Evolutionary conservation across 1,140 invertebrate genomes (phyloP).

Genomic region (Leptopilina boulardi): DNA sequence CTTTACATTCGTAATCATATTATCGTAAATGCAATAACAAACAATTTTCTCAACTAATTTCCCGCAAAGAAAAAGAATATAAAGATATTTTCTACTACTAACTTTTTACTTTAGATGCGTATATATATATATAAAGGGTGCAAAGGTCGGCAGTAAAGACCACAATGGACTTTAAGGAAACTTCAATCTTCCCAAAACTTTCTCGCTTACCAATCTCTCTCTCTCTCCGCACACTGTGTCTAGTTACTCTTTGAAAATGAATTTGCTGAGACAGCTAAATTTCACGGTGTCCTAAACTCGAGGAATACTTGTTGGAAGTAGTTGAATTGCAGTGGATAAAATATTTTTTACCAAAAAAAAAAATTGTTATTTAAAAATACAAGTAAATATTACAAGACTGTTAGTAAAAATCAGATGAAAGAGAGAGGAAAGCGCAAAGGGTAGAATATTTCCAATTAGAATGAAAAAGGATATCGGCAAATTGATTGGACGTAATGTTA

Average conservation of each 20-base stretch:
- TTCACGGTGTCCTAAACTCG: neutral
- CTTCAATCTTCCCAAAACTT: neutral
- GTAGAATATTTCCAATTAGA: neutral
- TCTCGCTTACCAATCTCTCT: constrained; percentile 13
- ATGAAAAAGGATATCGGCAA: constrained; percentile 8
- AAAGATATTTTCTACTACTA: too few relatives aligned
- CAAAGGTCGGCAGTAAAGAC: neutral
- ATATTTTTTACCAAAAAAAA: neutral
- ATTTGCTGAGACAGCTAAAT: neutral
- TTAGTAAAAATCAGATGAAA: too few relatives aligned
- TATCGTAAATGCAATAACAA: too few relatives aligned
- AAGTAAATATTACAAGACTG: too few relatives aligned
- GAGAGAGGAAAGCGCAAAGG: too few relatives aligned
- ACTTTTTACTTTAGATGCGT: too few relatives aligned
- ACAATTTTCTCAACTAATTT: too few relatives aligned
- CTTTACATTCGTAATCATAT: too few relatives aligned
- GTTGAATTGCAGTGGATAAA: neutral
- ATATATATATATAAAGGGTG: neutral
- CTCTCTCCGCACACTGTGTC: too few relatives aligned
- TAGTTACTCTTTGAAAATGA: constrained; percentile 1
- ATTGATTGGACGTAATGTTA: neutral
- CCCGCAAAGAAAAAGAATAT: too few relatives aligned
- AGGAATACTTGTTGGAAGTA: neutral
- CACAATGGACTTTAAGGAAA: constrained; percentile 9
- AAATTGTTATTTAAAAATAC: neutral